A percentile compares a stretch with the other conserved stretches of the same genome.
Evolutionary conservation across 2,888 invertebrate genomes (phyloP).

Genomic region (Ommatoiulus sabulosus): DNA sequence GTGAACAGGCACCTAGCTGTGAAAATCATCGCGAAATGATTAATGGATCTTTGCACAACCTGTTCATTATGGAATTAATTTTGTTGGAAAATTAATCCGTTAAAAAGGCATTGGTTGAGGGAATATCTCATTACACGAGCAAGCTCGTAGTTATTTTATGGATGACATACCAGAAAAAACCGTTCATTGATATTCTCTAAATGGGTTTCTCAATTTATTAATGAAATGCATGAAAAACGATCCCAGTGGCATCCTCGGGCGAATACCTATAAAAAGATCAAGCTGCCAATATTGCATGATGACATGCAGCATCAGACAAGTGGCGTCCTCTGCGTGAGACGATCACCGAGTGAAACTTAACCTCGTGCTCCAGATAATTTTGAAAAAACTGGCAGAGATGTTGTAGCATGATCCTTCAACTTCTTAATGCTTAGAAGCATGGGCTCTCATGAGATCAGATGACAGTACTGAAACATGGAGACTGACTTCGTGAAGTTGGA

Average conservation of each 20-base stretch:
- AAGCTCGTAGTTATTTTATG: no score
- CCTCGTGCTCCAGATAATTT: background rate
- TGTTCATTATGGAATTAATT: background rate
- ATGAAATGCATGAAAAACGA: background rate
- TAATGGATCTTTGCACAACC: background rate
- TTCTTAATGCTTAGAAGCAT: no score
- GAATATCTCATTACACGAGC: background rate
- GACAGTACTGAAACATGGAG: no score
- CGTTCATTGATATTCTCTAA: background rate
- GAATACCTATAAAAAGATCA: background rate
- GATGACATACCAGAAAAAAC: background rate
- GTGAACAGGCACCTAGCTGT: constrained; percentile 10
- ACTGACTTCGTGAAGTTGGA: no score
- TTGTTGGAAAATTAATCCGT: background rate
- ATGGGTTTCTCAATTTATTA: background rate
- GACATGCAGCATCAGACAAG: no score
- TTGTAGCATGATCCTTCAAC: no score
- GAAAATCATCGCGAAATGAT: constrained; percentile 15
- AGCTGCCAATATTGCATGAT: background rate
- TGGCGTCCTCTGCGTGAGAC: background rate
- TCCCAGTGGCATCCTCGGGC: background rate
- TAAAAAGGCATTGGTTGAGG: background rate
- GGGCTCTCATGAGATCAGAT: no score
- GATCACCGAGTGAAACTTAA: no score
- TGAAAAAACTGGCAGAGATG: background rate